These are phyloP conservation scores for Pseudomyrmex dendroicus DNA, from an alignment of 1,140 invertebrate species.

Conservation along the genomic window DNA sequence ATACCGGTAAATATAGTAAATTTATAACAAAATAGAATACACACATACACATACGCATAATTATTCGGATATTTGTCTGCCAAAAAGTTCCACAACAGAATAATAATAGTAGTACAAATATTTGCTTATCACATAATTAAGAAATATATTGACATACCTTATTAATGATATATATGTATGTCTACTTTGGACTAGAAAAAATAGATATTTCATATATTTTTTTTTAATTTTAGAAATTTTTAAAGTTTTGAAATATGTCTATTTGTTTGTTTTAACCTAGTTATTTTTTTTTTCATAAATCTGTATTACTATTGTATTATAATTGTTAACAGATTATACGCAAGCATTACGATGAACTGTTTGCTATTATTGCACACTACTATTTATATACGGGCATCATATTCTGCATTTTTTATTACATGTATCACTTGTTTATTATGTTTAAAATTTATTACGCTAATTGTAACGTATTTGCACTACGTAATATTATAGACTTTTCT, in stretches of 20 bases:
- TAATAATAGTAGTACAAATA: background rate
- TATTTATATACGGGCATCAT: no score
- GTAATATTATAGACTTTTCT: background rate
- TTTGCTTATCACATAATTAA: background rate
- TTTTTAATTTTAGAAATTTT: background rate
- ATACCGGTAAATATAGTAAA: background rate
- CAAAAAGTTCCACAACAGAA: background rate
- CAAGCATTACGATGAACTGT: background rate
- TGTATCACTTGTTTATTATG: no score
- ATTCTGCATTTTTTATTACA: no score
- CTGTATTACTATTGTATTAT: no score
- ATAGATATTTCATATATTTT: constrained; percentile 17
- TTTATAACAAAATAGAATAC: background rate
- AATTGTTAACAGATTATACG: background rate
- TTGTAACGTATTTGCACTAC: background rate
- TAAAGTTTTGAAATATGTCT: background rate
- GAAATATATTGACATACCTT: background rate
- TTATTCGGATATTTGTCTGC: constrained; percentile 2
- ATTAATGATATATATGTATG: constrained; percentile 7
- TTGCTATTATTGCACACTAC: background rate
- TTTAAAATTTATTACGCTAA: no score
- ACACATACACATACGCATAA: background rate
- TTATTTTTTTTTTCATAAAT: no score
- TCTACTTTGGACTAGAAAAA: constrained; percentile 2
- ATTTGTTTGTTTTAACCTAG: background rate